Base-by-base conservation (phyloP, 2,113 vertebrate species). In the Nyctibius bracteatus region DNA sequence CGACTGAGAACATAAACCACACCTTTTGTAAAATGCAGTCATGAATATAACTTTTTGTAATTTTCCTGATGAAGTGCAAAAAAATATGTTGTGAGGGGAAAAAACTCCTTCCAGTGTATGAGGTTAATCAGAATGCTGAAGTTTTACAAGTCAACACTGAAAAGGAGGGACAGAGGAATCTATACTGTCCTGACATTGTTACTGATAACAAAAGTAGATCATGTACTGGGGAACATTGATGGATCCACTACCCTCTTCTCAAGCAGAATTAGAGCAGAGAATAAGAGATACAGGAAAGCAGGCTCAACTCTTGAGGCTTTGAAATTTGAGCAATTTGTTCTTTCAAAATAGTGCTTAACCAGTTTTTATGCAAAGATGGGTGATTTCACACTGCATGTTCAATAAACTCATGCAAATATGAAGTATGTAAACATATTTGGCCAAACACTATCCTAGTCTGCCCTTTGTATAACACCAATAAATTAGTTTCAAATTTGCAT, bases 351-450 rank as follows among this genome's bases (percentile, higher is more conserved):
- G n/a, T 71, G 63, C 55, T 83, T 89, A 92, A 70, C 46, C 46
- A 41, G 59, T 80, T 88, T 96, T 94, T 93, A 96, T 90, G 92
- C 85, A 97, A 90, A 94, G 88, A 95, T n/a, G 86, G 82, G 77
- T 92, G 80, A 93, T 86, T 95, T 96, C 92, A 93, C 86, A 83
- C 88, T 90, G 92, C 80, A 81, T 92, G 88, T 92, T 96, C 94
- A 96, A 92, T 94, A 95, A 94, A 88, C 3, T 12, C 59, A 96
- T 84, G 75, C 94, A 96, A 94, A 95, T 93, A 90, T 7, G 39
- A 93, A 92, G 90, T 93, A 94, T 94, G 95, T 88, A 97, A 95
- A 96, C 90, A 96, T 92, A 96, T 94, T 93, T 94, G 92, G 86
- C 90, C 95, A 96, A 92, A 94, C 79, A 92, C 80, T 86, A 92